A percentile compares a stretch with the other conserved stretches of the same genome.
Evolutionary conservation across 2,888 invertebrate species (phyloP).

Genomic region (Plagodis pulveraria): DNA sequence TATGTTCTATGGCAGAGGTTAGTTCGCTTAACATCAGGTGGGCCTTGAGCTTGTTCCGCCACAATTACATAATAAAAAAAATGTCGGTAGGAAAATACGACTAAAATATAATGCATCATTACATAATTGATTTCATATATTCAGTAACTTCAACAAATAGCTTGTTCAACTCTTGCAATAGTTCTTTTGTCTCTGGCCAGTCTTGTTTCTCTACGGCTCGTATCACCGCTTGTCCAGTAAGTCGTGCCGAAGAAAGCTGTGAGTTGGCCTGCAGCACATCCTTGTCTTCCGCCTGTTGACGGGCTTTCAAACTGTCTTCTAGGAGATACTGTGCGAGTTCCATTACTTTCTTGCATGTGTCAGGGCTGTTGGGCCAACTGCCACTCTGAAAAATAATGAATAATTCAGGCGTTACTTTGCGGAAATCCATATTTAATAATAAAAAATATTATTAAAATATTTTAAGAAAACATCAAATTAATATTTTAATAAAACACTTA

Average conservation of each 20-base stretch:
- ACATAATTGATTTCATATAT: constrained; percentile 76
- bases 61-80: no score
- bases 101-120: constrained; percentile 63
- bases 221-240: constrained; percentile 84
- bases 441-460: no score
- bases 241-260: constrained; percentile 84
- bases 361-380: constrained; percentile 84
- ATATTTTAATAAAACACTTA: no score
- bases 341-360: constrained; percentile 86
- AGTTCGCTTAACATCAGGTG: no score
- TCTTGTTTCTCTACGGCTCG: constrained; percentile 75
- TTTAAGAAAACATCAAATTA: no score
- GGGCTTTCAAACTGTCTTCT: constrained; percentile 83
- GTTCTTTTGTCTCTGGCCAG: constrained; percentile 67
- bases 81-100: constrained; percentile 58
- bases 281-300: constrained; percentile 70
- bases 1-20: no score
- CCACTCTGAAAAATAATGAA: constrained; percentile 67
- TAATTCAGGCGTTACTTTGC: no score
- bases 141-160: constrained; percentile 64
- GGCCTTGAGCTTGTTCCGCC: no score
- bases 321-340: constrained; percentile 85
- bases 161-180: constrained; percentile 60
- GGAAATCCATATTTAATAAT: no score
- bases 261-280: constrained; percentile 82